Percentiles rank a stretch among this genome's conserved stretches.
phyloP scores from a whole-genome alignment of 2,113 vertebrate genomes.

The Poecile atricapillus region DNA sequence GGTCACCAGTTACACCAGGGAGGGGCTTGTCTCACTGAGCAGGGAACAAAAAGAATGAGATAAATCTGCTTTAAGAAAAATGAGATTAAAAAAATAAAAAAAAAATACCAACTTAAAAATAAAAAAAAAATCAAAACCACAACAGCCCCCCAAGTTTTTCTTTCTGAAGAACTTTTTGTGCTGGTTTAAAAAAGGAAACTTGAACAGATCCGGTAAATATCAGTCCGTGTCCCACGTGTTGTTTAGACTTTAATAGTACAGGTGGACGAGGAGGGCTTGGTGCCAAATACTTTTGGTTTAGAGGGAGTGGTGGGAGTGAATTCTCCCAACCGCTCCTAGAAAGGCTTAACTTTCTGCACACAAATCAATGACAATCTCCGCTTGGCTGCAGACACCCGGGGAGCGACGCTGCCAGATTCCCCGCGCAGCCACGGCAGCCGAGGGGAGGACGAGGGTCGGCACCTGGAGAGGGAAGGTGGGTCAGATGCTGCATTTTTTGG shows the following conservation, averaged over 20 bases:
- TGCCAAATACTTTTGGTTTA: constrained; percentile 96
- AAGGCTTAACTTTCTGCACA: constrained; percentile 85
- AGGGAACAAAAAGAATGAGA: neutral
- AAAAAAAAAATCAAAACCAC: neutral
- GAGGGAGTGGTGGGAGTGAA: constrained; percentile 93
- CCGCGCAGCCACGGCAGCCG: neutral
- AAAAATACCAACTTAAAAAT: neutral
- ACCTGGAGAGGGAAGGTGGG: constrained; percentile 60
- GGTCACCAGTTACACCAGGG: neutral
- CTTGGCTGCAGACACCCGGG: constrained; percentile 66
- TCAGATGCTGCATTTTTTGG: neutral
- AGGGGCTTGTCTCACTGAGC: neutral
- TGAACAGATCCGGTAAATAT: neutral
- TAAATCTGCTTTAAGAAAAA: neutral
- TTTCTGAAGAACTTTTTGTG: neutral
- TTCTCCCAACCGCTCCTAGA: constrained; percentile 85
- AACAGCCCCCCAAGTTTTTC: neutral
- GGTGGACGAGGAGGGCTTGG: constrained; percentile 87
- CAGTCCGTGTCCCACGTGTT: constrained; percentile 27
- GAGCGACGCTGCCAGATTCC: constrained; percentile 19
- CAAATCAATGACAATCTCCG: constrained; percentile 83
- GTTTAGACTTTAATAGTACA: constrained; percentile 82
- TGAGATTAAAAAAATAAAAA: neutral
- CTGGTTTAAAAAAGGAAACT: constrained; percentile 11
- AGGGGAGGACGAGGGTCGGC: neutral